A percentile compares a stretch with the other conserved stretches of the same genome.
Conservation (phyloP, 2,888 invertebrate species). For the Stegophylla sp. region DNA sequence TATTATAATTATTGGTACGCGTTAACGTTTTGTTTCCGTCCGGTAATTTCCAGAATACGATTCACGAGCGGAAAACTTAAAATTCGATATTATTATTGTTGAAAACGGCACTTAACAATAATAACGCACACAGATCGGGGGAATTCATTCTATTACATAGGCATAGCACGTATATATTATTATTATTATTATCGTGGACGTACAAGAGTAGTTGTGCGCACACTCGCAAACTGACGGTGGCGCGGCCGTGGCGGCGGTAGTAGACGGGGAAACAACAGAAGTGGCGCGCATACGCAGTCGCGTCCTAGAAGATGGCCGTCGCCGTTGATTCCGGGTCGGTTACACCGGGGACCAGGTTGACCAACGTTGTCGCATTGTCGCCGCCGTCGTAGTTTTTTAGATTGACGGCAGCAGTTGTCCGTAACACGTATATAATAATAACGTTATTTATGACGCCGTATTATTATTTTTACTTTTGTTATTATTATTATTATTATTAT, state of each 20-base stretch:
- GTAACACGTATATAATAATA: too few species aligned
- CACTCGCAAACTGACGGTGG: background rate
- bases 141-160: too few species aligned
- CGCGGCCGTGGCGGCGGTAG: background rate
- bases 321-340: conserved; percentile 26
- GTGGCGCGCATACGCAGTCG: conserved; percentile 46
- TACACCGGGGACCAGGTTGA: conserved; percentile 46
- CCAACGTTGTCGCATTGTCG: conserved; percentile 18
- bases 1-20: too few species aligned
- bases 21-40: too few species aligned
- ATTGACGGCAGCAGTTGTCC: too few species aligned
- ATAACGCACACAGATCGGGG: too few species aligned
- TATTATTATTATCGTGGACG: background rate
- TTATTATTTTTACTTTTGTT: too few species aligned
- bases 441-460: too few species aligned
- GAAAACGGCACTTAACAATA: too few species aligned
- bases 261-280: background rate
- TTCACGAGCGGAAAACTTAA: background rate
- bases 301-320: conserved; percentile 48
- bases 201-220: background rate
- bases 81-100: background rate
- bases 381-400: background rate
- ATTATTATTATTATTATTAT: too few species aligned
- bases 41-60: background rate
- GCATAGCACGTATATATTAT: too few species aligned